Conservation (phyloP, 2,797 vertebrate species). For the Leuciscus waleckii region DNA sequence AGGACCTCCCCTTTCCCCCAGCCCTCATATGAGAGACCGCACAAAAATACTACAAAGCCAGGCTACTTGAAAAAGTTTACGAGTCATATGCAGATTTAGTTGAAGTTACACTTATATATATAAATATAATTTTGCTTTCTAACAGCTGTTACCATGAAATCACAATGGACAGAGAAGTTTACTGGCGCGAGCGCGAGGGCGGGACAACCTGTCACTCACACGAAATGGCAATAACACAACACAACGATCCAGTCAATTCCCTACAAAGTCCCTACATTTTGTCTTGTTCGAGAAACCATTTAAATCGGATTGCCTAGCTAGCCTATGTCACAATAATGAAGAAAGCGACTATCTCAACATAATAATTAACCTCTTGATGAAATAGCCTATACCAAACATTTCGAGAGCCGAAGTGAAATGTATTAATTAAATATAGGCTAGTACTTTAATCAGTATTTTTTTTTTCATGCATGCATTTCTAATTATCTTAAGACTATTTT, state of each 20-base stretch:
- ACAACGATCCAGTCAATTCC: no score
- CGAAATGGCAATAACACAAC: no score
- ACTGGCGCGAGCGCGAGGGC: not conserved
- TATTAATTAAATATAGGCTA: not conserved
- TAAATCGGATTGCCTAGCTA: not conserved
- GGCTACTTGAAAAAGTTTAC: not conserved
- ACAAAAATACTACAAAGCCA: not conserved
- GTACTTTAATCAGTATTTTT: not conserved
- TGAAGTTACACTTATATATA: not conserved
- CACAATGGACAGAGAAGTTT: not conserved
- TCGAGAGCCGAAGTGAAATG: not conserved
- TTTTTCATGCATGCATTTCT: not conserved
- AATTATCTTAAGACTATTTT: not conserved
- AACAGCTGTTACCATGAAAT: not conserved
- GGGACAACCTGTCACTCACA: no score
- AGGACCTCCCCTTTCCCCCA: constrained; percentile 16
- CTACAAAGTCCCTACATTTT: not conserved
- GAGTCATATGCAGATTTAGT: not conserved
- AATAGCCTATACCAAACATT: not conserved
- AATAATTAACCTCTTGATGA: not conserved
- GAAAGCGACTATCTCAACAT: no score
- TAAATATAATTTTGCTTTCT: not conserved
- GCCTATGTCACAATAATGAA: not conserved
- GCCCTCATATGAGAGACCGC: not conserved
- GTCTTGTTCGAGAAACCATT: not conserved